Conservation (phyloP, 2,888 invertebrate genomes). For the Torymus aiolomorphi region DNA sequence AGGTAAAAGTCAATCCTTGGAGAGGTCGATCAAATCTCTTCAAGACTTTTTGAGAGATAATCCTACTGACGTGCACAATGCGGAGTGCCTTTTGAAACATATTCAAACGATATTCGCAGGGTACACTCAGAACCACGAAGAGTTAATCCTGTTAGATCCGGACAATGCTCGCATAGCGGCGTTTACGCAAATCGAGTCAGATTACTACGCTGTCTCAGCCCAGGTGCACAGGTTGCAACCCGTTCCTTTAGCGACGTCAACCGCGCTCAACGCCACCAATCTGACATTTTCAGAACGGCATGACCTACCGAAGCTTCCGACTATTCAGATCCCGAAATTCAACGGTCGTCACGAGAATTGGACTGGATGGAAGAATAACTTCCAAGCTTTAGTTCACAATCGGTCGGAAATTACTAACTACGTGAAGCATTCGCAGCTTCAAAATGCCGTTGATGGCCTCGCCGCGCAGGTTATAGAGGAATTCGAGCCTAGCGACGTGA, state of each 20-base stretch:
- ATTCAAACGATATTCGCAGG: background rate
- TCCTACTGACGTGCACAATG: background rate
- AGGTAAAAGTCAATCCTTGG: background rate
- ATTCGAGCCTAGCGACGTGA: background rate
- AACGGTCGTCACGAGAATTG: conserved; percentile 45
- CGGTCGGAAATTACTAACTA: background rate
- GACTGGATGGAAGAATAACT: conserved; percentile 7
- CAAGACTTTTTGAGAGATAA: background rate
- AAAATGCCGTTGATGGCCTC: background rate
- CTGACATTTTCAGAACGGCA: background rate
- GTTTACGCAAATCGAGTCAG: background rate
- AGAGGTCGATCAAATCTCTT: conserved; percentile 7
- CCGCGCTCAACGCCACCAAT: background rate
- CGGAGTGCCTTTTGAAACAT: background rate
- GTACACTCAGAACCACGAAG: background rate
- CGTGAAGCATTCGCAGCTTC: conserved; percentile 1
- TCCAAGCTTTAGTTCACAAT: background rate
- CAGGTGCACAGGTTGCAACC: background rate
- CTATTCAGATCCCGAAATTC: conserved; percentile 54
- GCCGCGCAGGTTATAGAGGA: background rate
- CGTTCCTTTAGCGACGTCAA: background rate
- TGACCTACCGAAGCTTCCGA: conserved; percentile 31
- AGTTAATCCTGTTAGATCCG: background rate
- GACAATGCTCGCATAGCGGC: background rate
- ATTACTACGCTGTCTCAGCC: background rate